Evolutionary conservation across 1,140 invertebrate genomes (phyloP).

Genomic region (Solenopsis fugax): DNA sequence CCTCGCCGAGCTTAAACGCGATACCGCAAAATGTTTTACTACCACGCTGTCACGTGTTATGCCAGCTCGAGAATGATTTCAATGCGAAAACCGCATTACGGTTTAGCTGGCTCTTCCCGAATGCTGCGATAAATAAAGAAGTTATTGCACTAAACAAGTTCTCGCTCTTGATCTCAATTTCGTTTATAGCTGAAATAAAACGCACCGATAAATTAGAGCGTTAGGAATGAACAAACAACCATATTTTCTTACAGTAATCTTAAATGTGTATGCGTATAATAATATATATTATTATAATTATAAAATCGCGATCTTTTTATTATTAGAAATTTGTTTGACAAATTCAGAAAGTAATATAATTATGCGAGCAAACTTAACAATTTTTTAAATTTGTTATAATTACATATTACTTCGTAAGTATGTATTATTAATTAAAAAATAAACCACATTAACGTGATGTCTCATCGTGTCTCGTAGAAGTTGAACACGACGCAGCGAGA

Average conservation of each 20-base stretch:
- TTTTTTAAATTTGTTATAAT: too few relatives aligned
- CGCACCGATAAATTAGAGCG: background rate
- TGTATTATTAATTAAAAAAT: too few relatives aligned
- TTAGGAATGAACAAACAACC: background rate
- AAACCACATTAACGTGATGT: background rate
- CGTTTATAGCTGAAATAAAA: background rate
- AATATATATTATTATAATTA: background rate
- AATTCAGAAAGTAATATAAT: background rate
- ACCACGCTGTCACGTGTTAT: constrained; percentile 51
- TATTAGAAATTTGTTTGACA: background rate
- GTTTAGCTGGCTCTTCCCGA: constrained; percentile 29
- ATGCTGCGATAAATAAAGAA: constrained; percentile 48
- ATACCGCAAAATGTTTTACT: constrained; percentile 59
- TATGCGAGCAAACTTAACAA: too few relatives aligned
- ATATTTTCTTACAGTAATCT: too few relatives aligned
- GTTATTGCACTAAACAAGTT: constrained; percentile 27
- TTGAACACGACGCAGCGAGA: background rate
- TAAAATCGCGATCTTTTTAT: background rate
- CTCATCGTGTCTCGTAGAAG: background rate
- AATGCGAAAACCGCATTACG: constrained; percentile 41
- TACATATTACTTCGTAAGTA: too few relatives aligned
- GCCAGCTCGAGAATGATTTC: constrained; percentile 47
- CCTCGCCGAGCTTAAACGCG: constrained; percentile 55
- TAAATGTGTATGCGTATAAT: background rate
- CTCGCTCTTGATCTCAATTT: constrained; percentile 23